Conservation (phyloP, 2,113 vertebrate species). For the Ahaetulla prasina region DNA sequence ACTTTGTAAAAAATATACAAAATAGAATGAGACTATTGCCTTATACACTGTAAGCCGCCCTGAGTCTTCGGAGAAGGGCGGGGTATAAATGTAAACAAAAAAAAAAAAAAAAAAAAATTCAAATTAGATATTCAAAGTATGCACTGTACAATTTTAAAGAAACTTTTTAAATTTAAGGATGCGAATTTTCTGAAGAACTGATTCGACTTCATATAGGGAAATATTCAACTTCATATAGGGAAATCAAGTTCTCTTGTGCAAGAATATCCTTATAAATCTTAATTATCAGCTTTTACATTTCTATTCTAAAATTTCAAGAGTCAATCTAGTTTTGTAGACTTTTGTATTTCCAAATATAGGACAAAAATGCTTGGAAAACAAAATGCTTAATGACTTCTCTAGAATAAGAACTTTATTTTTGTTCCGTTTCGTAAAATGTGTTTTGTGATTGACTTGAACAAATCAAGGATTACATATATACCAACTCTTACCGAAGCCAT, state of each 20-base stretch:
- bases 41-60: too few species aligned
- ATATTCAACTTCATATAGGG: not conserved
- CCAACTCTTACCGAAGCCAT: constrained; percentile 81
- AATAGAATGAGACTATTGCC: too few species aligned
- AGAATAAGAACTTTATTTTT: not conserved
- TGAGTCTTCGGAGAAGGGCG: too few species aligned
- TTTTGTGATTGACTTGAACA: not conserved
- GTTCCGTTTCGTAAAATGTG: not conserved
- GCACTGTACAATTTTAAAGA: not conserved
- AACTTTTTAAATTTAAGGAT: not conserved
- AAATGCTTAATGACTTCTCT: not conserved
- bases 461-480: not conserved
- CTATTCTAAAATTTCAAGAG: not conserved
- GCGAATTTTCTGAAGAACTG: not conserved
- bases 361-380: not conserved
- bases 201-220: not conserved
- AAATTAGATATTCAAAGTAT: not conserved
- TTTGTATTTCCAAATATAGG: not conserved
- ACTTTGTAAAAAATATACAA: too few species aligned
- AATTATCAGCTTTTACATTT: not conserved
- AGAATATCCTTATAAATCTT: not conserved
- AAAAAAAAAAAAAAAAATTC: too few species aligned
- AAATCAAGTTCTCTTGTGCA: not conserved
- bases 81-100: too few species aligned
- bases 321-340: too few species aligned